Evolutionary conservation across 2,113 vertebrate species (phyloP).

Genomic region (Mormoops blainvillei): DNA sequence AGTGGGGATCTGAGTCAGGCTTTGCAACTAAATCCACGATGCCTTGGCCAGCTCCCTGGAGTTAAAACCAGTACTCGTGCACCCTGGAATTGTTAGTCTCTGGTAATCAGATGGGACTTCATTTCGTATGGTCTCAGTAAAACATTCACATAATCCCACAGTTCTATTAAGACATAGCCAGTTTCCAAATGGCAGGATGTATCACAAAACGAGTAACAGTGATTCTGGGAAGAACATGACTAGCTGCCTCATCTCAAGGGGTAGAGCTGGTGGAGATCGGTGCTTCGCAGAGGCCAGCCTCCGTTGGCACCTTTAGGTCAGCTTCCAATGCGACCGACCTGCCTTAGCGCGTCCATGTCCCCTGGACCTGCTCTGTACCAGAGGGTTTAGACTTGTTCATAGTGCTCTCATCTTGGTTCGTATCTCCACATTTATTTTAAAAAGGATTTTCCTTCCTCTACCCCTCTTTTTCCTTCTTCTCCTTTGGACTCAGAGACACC

Average conservation of each 20-base stretch:
- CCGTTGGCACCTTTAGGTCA: too few relatives aligned
- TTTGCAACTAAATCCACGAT: background rate
- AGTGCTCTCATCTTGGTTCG: background rate
- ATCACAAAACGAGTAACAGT: background rate
- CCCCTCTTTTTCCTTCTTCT: background rate
- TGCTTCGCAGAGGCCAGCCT: background rate
- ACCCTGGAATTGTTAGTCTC: conserved; percentile 21
- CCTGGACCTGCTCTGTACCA: background rate
- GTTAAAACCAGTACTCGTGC: background rate
- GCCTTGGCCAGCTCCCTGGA: background rate
- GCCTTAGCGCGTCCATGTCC: background rate
- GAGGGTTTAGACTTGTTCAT: background rate
- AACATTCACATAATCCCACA: conserved; percentile 29
- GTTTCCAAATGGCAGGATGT: background rate
- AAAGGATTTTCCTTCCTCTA: background rate
- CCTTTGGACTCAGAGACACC: background rate
- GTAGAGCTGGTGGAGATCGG: background rate
- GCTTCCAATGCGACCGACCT: background rate
- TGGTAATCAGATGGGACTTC: background rate
- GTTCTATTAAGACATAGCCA: background rate
- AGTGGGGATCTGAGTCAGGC: background rate
- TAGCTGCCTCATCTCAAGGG: background rate
- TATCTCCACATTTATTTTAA: background rate
- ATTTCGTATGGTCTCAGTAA: conserved; percentile 52
- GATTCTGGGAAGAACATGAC: conserved; percentile 14